Base-by-base conservation (phyloP, 1,140 invertebrate species). In the Tetranychus cinnabarinus region DNA sequence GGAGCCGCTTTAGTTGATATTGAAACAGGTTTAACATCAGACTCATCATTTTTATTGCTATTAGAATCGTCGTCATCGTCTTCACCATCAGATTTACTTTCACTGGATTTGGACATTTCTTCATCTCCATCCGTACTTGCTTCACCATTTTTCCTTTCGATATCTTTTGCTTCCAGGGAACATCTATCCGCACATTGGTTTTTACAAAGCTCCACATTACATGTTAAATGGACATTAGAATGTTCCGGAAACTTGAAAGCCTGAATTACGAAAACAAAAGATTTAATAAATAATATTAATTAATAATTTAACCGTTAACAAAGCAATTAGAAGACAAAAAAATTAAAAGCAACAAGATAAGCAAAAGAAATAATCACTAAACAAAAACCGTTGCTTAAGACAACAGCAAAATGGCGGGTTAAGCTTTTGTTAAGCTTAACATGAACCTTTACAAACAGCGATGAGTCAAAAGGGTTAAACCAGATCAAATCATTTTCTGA, bases 161-260 rank as follows among this genome's bases (percentile, higher is more conserved):
- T 42, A 0, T 36, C 39, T 15, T 56, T 46, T 46, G 1, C 59
- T 54, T 65, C 64, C 1, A 23, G 23, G 33, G 52, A n/a, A 61
- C 65, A 66, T 13, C 65, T 59, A 10, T 57, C 34, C 3, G 50
- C 67, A 67, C 65, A 64, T 46, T 54, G 37, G 1, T 61, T 59
- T 10, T 62, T 61, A 47, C 65, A 67, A 56, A 70, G 66, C 61
- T 83, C 81, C 61, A 83, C 80, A 66, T 83, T 83, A 69, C 82
- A 84, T n/a, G 81, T 82, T 1, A 84, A 68, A 67, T 78, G 82
- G 1, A 84, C 81, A 74, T 83, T 80, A 54, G 79, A 78, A 13
- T 76, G 77, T 61, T 83, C 81, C 1, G 82, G 81, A 68, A 84
- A 84, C 64, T 82, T 80, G 72, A 84, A 84, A 0, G 81, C 81